Base-by-base conservation (phyloP, 2,113 vertebrate genomes). In the Microtus pennsylvanicus region DNA sequence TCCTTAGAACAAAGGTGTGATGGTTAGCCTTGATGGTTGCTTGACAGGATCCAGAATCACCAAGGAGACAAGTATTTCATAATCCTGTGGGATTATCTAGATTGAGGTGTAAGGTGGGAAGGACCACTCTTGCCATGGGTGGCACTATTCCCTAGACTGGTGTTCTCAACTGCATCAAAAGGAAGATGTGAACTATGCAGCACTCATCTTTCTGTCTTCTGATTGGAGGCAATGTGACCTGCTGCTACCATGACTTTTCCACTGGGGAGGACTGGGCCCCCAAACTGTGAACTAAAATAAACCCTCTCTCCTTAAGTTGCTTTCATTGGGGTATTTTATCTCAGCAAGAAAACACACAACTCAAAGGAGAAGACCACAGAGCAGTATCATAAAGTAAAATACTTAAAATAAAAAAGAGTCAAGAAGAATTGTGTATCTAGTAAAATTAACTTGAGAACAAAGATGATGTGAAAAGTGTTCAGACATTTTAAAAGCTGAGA, bases 401-500 rank as follows among this genome's bases (percentile, higher is more conserved):
- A 70, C 1, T 89, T 26, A 89, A 93, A 67, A 14, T 55, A 89
- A 90, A 85, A 94, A 87, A 75, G 5, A 4, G 4, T 38, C n/a
- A 21, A 52, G n/a, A 28, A 75, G 45, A 90, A 87, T 91, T 91
- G 55, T 89, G 47, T 74, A 58, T 21, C 52, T 19, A 82, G 30
- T 75, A 67, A 96, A 93, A 94, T 69, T 55, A n/a, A 61, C n/a
- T 94, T 94, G 30, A 81, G 96, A 82, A 28, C 9, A 76, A 96
- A 90, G 16, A 3, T 38, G 76, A 22, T 61, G 61, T 78, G 2
- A 69, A 74, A 94, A 42, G 65, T 6, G 69, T 87, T 91, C 35
- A 14, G 42, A 63, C 9, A 52, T 58, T 13, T 30, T 65, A 82
- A 92, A 82, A 65, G 8, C 26, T 61, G 14, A 87, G 78, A 47